Conservation (phyloP, 1,140 invertebrate genomes). For the Papilio dardanus region DNA sequence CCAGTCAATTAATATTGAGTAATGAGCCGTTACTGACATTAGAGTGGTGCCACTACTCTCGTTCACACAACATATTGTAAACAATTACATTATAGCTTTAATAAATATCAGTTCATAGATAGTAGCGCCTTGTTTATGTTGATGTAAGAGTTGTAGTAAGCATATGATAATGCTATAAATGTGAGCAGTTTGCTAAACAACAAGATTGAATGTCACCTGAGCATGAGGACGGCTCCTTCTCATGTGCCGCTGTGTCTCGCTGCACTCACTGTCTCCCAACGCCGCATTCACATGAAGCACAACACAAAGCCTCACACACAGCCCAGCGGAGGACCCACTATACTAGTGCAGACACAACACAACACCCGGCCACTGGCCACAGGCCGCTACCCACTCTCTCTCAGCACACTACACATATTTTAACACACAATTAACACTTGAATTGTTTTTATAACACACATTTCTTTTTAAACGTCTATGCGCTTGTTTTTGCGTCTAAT, state of each 20-base stretch:
- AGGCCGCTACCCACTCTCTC: conserved; percentile 40
- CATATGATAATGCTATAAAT: conserved; percentile 2
- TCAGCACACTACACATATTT: conserved; percentile 49
- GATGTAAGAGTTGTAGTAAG: neutral
- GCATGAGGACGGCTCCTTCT: conserved; percentile 50
- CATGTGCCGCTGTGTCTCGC: conserved; percentile 46
- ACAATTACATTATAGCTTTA: neutral
- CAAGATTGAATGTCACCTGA: conserved; percentile 55
- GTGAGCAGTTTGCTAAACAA: neutral
- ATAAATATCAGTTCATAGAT: neutral
- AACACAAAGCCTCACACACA: conserved; percentile 51
- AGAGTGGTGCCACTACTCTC: conserved; percentile 6
- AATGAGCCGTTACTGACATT: conserved; percentile 12
- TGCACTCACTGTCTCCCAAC: conserved; percentile 27
- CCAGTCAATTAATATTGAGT: conserved; percentile 11
- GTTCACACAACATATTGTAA: conserved; percentile 4
- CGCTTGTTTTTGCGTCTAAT: conserved; percentile 44
- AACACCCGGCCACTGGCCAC: conserved; percentile 47
- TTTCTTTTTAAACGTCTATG: conserved; percentile 39
- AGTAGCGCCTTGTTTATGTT: conserved; percentile 2
- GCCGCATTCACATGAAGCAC: conserved; percentile 44
- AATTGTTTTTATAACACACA: conserved; percentile 36
- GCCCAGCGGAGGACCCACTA: conserved; percentile 45
- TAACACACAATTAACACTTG: conserved; percentile 53
- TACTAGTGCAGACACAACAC: conserved; percentile 45